Evolutionary conservation across 1,140 invertebrate species (phyloP).

Genomic region (Dryas iulia): DNA sequence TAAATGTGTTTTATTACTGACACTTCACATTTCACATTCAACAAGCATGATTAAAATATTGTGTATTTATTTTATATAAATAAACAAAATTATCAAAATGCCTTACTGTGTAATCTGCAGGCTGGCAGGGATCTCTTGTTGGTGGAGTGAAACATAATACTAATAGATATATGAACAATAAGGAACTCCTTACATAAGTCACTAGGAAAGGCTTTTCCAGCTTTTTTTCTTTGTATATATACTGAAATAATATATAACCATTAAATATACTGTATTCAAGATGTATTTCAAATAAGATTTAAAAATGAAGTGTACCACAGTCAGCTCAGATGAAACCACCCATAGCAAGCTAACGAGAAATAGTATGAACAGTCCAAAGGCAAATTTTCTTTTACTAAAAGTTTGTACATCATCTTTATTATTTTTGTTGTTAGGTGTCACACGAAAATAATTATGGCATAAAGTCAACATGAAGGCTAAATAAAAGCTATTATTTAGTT

Average conservation of each 20-base stretch:
- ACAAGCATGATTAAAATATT: constrained; percentile 9
- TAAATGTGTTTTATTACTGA: no score
- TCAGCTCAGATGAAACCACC: constrained; percentile 72
- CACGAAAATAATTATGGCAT: constrained; percentile 74
- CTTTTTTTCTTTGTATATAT: constrained; percentile 67
- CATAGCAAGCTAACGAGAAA: constrained; percentile 68
- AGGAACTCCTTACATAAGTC: constrained; percentile 69
- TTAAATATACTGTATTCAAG: no score
- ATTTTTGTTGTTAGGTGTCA: constrained; percentile 63
- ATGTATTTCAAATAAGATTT: neutral
- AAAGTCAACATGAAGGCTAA: constrained; percentile 72
- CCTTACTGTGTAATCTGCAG: constrained; percentile 70
- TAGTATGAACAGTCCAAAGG: constrained; percentile 69
- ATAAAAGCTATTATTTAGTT: constrained; percentile 33
- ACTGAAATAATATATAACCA: constrained; percentile 58
- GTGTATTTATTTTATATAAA: neutral
- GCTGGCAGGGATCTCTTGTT: constrained; percentile 67
- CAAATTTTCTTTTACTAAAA: constrained; percentile 64
- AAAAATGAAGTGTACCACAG: constrained; percentile 52
- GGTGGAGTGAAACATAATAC: constrained; percentile 70
- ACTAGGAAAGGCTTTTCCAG: constrained; percentile 69
- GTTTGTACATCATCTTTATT: constrained; percentile 59
- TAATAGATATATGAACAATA: constrained; percentile 70
- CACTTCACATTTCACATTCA: no score
- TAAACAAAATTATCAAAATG: neutral